Evolutionary conservation across 1,140 invertebrate species (phyloP), one percentile per base, ranked within the genome.

Genomic region (Papilio polytes): DNA sequence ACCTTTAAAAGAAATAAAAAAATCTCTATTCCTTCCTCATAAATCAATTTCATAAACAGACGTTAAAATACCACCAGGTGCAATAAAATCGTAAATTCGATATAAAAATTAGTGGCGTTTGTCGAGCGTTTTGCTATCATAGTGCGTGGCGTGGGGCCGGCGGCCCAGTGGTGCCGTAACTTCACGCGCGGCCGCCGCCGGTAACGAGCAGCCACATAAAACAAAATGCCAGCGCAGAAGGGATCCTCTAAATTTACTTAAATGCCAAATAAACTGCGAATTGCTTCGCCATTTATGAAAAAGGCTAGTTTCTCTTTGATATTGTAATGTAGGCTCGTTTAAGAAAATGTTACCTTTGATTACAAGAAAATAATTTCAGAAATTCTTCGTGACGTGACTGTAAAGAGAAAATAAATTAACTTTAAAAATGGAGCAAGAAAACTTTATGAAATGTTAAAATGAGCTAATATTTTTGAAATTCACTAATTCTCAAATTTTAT

Each of bases 171-270:
- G 90, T 90, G 90, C 89, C 88, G 91, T 94, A 91, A 94, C 92
- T 94, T 94, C 92, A 94, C 91, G 93, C 91, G 87, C 91, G 90
- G 88, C 87, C 91, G 91, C 84, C 89, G 89, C 85, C 88, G 83
- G 91, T 94, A 94, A 94, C 93, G 92, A 94, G 93, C 89, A 87
- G 85, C 86, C 89, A 88, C 91, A 94, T 94, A 94, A 94, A 93
- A 93, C 90, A 93, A 94, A 94, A 94, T 94, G 92, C 91, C 93
- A 93, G 90, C 89, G 85, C 84, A 87, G 84, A 87, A 88, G 89
- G 89, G 90, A 90, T 91, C 87, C 87, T 88, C 89, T 86, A 89
- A 92, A 91, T 91, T 93, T 86, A 90, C 88, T 90, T 91, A 90
- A 92, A 93, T 93, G 91, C 89, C 90, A 89, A 90, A 90, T 91